These are phyloP conservation scores for Eupithecia exiguata DNA, from an alignment of 2,888 invertebrate genomes.

Conservation along the genomic window DNA sequence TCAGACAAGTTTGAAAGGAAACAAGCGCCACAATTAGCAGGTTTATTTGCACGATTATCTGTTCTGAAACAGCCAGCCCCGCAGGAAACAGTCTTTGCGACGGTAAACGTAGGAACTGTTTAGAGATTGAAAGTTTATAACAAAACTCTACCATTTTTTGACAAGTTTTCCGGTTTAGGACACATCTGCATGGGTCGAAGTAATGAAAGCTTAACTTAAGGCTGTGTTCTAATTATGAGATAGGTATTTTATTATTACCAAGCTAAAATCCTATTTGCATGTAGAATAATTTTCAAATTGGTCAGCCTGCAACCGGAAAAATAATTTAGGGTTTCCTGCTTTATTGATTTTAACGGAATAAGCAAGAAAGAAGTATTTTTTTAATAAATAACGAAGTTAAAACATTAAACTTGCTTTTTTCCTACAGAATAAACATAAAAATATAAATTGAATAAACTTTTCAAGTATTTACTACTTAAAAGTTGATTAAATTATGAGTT, in stretches of 20 bases:
- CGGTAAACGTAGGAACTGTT: not conserved
- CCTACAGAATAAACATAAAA: not conserved
- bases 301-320: not conserved
- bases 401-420: too few relatives aligned
- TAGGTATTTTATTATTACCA: too few relatives aligned
- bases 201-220: too few relatives aligned
- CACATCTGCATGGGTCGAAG: too few relatives aligned
- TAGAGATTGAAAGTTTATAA: not conserved
- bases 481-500: not conserved
- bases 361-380: too few relatives aligned
- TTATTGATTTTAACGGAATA: not conserved
- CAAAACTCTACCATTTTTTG: too few relatives aligned
- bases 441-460: not conserved
- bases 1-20: not conserved
- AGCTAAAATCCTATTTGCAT: not conserved
- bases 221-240: too few relatives aligned
- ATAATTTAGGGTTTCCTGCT: not conserved
- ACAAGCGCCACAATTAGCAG: too few relatives aligned
- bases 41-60: not conserved
- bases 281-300: not conserved
- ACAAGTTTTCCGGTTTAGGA: too few relatives aligned
- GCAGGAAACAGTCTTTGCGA: not conserved
- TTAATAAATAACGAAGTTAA: too few relatives aligned
- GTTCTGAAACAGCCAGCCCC: not conserved
- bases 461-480: not conserved